phyloP scores from a whole-genome alignment of 2,797 vertebrate species.

The Chanos chanos region DNA sequence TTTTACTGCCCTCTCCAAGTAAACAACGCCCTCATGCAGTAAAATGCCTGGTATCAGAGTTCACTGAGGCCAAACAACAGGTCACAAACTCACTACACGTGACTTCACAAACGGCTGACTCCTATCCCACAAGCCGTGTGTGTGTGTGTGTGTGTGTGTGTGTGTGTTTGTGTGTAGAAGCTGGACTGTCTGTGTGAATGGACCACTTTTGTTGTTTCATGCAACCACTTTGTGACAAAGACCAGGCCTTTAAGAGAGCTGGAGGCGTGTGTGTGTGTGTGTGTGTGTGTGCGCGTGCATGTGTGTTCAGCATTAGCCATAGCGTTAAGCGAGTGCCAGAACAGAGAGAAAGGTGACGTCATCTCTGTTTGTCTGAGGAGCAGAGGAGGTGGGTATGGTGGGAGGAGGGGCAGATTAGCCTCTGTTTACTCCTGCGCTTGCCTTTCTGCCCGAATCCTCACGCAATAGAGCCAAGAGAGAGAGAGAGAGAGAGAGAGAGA shows the following conservation, averaged over 20 bases:
- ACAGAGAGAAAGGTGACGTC: slow-evolving; percentile 40
- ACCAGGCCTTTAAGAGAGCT: too few relatives aligned
- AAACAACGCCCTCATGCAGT: slow-evolving; percentile 32
- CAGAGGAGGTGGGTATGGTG: slow-evolving; percentile 22
- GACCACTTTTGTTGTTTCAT: too few relatives aligned
- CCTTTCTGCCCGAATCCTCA: slow-evolving; percentile 44
- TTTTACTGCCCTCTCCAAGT: slow-evolving; percentile 25
- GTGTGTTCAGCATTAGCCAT: background rate
- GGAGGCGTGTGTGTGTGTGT: background rate
- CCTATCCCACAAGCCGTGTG: background rate
- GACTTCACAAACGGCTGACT: slow-evolving; percentile 15
- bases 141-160: slow-evolving; percentile 9
- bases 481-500: background rate
- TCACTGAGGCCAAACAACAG: slow-evolving; percentile 20
- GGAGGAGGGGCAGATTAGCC: slow-evolving; percentile 49
- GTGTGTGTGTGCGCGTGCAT: slow-evolving; percentile 6
- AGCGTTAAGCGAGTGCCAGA: slow-evolving; percentile 17
- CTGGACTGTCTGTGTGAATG: background rate
- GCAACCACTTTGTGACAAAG: too few relatives aligned
- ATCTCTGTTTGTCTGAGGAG: slow-evolving; percentile 50
- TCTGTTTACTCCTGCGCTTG: slow-evolving; percentile 50
- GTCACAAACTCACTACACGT: slow-evolving; percentile 3
- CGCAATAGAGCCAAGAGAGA: slow-evolving; percentile 35
- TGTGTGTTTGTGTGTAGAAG: background rate
- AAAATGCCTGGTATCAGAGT: slow-evolving; percentile 29